These are phyloP conservation scores for Prostheceraeus crozeri DNA, from an alignment of 2,888 invertebrate species.

Conservation along the genomic window DNA sequence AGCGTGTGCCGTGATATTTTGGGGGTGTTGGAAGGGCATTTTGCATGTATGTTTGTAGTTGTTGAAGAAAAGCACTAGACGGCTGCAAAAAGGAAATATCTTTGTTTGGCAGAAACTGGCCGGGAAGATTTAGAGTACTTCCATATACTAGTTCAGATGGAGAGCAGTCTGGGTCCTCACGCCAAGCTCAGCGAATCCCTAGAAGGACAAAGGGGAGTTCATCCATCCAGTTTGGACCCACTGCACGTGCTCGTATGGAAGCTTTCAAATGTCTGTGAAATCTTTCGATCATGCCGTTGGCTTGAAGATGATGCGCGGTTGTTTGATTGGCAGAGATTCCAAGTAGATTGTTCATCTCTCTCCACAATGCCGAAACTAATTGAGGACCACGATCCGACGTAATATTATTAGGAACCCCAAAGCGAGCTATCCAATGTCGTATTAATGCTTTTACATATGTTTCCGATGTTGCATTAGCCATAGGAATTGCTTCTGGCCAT, in stretches of 20 bases:
- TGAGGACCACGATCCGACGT: slow-evolving; percentile 44
- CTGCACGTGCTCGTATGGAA: slow-evolving; percentile 44
- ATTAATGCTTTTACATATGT: slow-evolving; percentile 49
- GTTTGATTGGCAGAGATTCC: slow-evolving; percentile 24
- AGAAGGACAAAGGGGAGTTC: slow-evolving; percentile 47
- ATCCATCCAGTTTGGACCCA: slow-evolving; percentile 43
- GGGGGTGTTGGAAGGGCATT: too few species aligned
- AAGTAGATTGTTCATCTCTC: slow-evolving; percentile 17
- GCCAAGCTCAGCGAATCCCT: slow-evolving; percentile 46
- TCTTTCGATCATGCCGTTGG: slow-evolving; percentile 56
- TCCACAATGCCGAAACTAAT: slow-evolving; percentile 44
- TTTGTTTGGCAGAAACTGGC: background rate
- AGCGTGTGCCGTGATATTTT: too few species aligned
- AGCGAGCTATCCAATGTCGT: slow-evolving; percentile 53
- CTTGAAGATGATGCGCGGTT: slow-evolving; percentile 42
- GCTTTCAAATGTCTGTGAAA: slow-evolving; percentile 56
- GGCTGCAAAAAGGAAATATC: too few species aligned
- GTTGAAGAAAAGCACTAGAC: too few species aligned
- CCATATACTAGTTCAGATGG: slow-evolving; percentile 3
- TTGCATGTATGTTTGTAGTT: too few species aligned
- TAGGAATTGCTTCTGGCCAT: slow-evolving; percentile 39
- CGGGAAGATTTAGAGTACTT: background rate
- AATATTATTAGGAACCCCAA: slow-evolving; percentile 44
- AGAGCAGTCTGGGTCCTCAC: slow-evolving; percentile 37
- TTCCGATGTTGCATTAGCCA: slow-evolving; percentile 40